Conservation (phyloP, 2,113 vertebrate genomes). For the Microcebus jonahi region DNA sequence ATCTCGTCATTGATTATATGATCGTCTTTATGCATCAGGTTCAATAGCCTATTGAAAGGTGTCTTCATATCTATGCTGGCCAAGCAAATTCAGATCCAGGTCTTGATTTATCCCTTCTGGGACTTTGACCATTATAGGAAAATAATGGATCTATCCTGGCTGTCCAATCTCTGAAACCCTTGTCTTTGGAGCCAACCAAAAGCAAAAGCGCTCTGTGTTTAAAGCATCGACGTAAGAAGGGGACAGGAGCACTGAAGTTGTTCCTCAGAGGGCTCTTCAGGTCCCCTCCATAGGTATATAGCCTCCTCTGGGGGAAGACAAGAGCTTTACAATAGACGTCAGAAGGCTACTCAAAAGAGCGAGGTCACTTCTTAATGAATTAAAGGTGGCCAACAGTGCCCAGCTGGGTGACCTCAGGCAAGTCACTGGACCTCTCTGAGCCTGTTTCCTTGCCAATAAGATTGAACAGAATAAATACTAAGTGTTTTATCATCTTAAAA, state of each 20-base stretch:
- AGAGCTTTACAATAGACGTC: background rate
- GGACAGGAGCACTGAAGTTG: background rate
- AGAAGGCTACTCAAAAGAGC: background rate
- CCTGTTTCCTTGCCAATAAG: background rate
- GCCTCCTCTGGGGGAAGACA: background rate
- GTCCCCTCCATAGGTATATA: background rate
- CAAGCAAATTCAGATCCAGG: constrained; percentile 55
- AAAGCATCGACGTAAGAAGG: background rate
- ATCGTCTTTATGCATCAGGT: constrained; percentile 16
- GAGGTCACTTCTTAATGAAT: background rate
- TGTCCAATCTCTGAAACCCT: background rate
- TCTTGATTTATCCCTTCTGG: constrained; percentile 41
- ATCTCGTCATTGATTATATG: constrained; percentile 30
- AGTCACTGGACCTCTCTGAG: background rate
- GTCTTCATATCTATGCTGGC: background rate
- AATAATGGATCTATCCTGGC: background rate
- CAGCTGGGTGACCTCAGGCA: background rate
- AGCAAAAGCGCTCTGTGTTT: background rate
- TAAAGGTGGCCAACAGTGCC: background rate
- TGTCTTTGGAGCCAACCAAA: background rate
- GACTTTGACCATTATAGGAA: background rate
- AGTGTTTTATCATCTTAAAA: background rate
- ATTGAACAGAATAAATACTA: background rate
- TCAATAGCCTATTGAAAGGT: constrained; percentile 27
- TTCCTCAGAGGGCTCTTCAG: background rate